phyloP scores from a whole-genome alignment of 1,140 invertebrate species.

The Sitobion miscanthi region DNA sequence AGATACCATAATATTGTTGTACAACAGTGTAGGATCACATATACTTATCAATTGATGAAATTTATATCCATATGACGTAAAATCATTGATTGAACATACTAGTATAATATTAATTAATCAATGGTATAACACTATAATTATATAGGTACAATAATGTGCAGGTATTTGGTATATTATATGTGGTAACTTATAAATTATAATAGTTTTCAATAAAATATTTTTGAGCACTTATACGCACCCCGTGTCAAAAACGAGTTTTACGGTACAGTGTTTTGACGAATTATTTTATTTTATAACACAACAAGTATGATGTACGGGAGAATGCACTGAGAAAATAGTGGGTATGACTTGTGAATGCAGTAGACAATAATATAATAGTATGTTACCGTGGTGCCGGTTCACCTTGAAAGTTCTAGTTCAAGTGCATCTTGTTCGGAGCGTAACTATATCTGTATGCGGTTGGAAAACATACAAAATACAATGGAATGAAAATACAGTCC shows the following conservation, averaged over 20 bases:
- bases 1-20: not conserved
- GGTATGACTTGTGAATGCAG: not conserved
- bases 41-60: not conserved
- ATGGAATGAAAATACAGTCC: not conserved
- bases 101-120: too few relatives aligned
- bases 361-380: slow-evolving; percentile 4
- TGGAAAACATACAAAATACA: not conserved
- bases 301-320: not conserved
- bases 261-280: not conserved
- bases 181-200: not conserved
- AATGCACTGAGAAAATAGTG: not conserved
- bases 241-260: not conserved
- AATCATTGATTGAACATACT: not conserved
- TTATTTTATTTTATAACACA: not conserved
- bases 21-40: not conserved
- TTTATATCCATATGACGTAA: not conserved
- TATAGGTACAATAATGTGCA: not conserved
- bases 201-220: not conserved
- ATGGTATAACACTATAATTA: too few relatives aligned
- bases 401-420: slow-evolving; percentile 46
- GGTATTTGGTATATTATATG: not conserved
- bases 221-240: not conserved
- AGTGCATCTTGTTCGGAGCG: slow-evolving; percentile 27
- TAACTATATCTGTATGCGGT: not conserved
- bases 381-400: not conserved